Conservation (phyloP, 1,140 invertebrate species). For the Zeugodacus cucurbitae region DNA sequence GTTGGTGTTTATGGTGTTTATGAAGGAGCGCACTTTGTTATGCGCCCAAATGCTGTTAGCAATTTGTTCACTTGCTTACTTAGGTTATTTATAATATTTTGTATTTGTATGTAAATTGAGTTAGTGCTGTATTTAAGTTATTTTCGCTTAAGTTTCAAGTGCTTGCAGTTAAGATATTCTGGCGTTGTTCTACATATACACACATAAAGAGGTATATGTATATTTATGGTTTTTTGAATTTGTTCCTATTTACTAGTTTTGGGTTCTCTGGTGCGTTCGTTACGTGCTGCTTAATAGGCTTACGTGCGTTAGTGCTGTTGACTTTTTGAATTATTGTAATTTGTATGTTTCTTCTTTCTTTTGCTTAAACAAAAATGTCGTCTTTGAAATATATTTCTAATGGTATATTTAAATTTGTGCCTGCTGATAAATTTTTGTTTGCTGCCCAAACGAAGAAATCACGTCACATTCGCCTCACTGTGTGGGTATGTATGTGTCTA, state of each 20-base stretch:
- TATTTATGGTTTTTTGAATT: neutral
- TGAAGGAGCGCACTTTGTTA: neutral
- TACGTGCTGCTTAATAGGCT: neutral
- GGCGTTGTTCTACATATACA: neutral
- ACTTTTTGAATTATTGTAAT: neutral
- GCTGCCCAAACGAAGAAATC: constrained; percentile 15
- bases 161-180: constrained; percentile 34
- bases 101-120: too few species aligned
- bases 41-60: neutral
- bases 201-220: neutral
- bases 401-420: constrained; percentile 7
- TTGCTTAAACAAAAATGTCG: neutral
- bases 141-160: constrained; percentile 25
- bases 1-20: neutral
- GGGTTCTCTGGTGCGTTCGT: constrained; percentile 1
- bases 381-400: neutral
- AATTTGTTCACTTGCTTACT: constrained; percentile 1
- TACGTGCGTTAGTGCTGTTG: neutral
- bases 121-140: constrained; percentile 16
- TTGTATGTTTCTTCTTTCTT: neutral
- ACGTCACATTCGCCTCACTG: constrained; percentile 7
- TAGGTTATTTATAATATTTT: neutral
- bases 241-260: neutral
- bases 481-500: neutral
- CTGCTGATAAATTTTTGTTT: constrained; percentile 35